Conservation (phyloP, 2,888 invertebrate species). For the Coenonympha arcania region DNA sequence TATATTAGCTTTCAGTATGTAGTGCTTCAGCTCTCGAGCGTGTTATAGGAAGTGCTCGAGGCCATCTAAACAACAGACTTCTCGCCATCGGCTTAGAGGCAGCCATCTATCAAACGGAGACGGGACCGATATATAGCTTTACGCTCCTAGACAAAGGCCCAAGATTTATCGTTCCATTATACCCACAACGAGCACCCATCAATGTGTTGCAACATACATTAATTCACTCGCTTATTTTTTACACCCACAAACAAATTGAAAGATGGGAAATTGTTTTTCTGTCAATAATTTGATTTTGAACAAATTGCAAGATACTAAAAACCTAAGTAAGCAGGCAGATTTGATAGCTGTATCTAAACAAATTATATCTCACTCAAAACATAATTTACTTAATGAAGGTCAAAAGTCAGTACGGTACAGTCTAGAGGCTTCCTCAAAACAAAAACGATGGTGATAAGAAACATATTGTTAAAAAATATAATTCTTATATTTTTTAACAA, state of each 20-base stretch:
- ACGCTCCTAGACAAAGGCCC: slow-evolving; percentile 22
- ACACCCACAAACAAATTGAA: not conserved
- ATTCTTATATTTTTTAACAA: too few relatives aligned
- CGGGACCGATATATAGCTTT: slow-evolving; percentile 20
- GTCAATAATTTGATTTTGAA: too few relatives aligned
- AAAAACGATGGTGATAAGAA: too few relatives aligned
- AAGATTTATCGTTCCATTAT: slow-evolving; percentile 25
- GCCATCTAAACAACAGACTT: slow-evolving; percentile 17
- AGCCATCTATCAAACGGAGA: slow-evolving; percentile 22
- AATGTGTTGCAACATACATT: slow-evolving; percentile 6
- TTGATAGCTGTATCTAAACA: too few relatives aligned
- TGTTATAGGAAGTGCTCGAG: slow-evolving; percentile 13
- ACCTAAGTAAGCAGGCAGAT: too few relatives aligned
- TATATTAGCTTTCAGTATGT: not conserved
- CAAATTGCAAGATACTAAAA: too few relatives aligned
- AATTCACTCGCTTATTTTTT: slow-evolving; percentile 7
- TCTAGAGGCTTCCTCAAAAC: too few relatives aligned
- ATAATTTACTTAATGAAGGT: too few relatives aligned
- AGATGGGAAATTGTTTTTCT: too few relatives aligned
- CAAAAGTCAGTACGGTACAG: too few relatives aligned
- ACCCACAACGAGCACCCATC: slow-evolving; percentile 11
- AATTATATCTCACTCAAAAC: too few relatives aligned
- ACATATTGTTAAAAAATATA: too few relatives aligned
- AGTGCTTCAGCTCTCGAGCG: slow-evolving; percentile 7
- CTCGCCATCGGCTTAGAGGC: slow-evolving; percentile 14